These are phyloP conservation scores for Heteractis magnifica DNA, from an alignment of 92 coral and sea anemone genomes.

Conservation along the genomic window DNA sequence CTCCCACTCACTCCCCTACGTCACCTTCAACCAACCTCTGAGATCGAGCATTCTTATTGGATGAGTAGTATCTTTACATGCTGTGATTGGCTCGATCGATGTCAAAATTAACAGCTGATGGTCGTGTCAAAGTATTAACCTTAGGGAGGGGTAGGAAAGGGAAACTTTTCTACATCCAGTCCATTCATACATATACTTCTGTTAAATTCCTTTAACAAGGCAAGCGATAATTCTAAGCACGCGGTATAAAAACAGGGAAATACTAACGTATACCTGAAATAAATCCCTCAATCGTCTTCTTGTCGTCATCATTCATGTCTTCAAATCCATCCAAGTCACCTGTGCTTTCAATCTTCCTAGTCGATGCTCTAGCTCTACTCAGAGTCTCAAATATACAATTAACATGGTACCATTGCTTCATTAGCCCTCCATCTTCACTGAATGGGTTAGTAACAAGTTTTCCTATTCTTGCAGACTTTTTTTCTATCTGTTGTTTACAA, in stretches of 20 bases:
- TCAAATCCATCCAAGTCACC: slow-evolving; percentile 85
- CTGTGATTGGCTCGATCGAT: neutral
- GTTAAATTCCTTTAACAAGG: too few relatives aligned
- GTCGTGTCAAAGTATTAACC: neutral
- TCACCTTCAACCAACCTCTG: too few relatives aligned
- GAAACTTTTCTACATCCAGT: neutral
- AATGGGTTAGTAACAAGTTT: slow-evolving; percentile 84
- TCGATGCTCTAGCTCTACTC: slow-evolving; percentile 83
- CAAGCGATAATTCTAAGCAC: neutral
- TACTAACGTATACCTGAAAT: slow-evolving; percentile 58
- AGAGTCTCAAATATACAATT: slow-evolving; percentile 82
- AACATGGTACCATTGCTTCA: slow-evolving; percentile 97
- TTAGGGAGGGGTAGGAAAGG: neutral
- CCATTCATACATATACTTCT: too few relatives aligned
- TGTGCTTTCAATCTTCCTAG: slow-evolving; percentile 77
- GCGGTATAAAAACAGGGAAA: neutral
- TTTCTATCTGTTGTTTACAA: slow-evolving; percentile 89
- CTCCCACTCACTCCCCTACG: too few relatives aligned
- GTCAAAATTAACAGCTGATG: neutral
- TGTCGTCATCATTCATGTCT: slow-evolving; percentile 71
- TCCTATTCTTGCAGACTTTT: slow-evolving; percentile 83
- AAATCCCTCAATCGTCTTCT: slow-evolving; percentile 56
- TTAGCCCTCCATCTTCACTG: slow-evolving; percentile 91
- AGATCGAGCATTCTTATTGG: too few relatives aligned
- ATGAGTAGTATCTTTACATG: too few relatives aligned